These are phyloP conservation scores for Acanthis flammea DNA, from an alignment of 2,797 vertebrate genomes.

Conservation along the genomic window DNA sequence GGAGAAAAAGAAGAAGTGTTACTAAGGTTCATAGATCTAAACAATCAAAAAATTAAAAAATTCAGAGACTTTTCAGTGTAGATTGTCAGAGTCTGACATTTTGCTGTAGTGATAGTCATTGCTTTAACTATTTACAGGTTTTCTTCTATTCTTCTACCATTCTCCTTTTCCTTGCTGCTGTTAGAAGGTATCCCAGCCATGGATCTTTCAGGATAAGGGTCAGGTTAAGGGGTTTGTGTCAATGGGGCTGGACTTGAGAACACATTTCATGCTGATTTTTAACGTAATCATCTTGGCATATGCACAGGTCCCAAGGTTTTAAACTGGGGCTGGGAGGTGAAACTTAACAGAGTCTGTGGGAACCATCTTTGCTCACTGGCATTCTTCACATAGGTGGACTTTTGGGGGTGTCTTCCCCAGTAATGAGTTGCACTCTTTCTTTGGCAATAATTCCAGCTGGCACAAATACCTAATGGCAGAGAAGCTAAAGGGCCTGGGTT, in stretches of 20 bases:
- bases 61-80: background rate
- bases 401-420: background rate
- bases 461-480: background rate
- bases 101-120: background rate
- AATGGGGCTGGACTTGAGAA: background rate
- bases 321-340: background rate
- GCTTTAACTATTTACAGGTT: background rate
- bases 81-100: background rate
- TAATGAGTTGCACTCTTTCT: background rate
- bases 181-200: background rate
- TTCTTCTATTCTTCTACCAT: background rate
- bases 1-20: background rate
- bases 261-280: background rate
- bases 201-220: background rate
- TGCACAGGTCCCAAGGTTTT: background rate
- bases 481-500: background rate
- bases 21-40: background rate
- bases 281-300: accelerated
- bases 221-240: background rate
- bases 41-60: background rate
- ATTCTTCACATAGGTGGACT: background rate
- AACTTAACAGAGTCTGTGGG: background rate
- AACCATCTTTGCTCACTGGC: background rate
- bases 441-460: background rate
- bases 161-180: background rate